Conservation (phyloP, 2,797 vertebrate genomes). For the Schizopygopsis malacanthus region DNA sequence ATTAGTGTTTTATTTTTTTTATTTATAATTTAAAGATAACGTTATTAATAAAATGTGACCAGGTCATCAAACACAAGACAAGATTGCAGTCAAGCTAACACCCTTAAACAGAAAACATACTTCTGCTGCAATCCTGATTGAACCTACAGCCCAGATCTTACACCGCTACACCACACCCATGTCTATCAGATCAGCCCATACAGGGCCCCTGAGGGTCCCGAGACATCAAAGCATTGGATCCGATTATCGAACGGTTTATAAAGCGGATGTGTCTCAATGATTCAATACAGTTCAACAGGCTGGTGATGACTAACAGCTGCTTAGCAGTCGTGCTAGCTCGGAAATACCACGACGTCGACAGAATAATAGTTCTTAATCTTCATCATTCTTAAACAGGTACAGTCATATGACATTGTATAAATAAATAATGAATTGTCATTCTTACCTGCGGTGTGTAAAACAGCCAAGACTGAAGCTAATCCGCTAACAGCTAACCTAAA, state of each 20-base stretch:
- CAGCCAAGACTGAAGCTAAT: conserved; percentile 32
- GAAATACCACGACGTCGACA: background rate
- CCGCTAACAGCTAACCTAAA: conserved; percentile 41
- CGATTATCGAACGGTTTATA: background rate
- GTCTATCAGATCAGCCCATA: background rate
- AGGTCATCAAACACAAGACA: background rate
- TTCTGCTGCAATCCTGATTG: background rate
- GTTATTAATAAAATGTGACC: background rate
- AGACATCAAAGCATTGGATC: too few species aligned
- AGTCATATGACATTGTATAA: background rate
- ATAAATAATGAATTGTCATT: background rate
- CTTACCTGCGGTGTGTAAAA: conserved; percentile 37
- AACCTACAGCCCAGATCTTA: background rate
- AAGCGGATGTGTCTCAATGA: background rate
- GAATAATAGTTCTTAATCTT: background rate
- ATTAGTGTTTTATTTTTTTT: background rate
- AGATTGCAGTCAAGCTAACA: background rate
- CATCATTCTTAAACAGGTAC: background rate
- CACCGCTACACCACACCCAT: background rate
- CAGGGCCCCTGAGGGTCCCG: background rate
- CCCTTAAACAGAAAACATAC: background rate
- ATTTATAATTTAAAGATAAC: background rate
- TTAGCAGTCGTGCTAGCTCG: conserved; percentile 21
- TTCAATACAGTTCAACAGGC: conserved; percentile 26
- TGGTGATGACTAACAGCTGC: conserved; percentile 26